Evolutionary conservation across 2,888 invertebrate genomes (phyloP).

Genomic region (Nycteola revayana): DNA sequence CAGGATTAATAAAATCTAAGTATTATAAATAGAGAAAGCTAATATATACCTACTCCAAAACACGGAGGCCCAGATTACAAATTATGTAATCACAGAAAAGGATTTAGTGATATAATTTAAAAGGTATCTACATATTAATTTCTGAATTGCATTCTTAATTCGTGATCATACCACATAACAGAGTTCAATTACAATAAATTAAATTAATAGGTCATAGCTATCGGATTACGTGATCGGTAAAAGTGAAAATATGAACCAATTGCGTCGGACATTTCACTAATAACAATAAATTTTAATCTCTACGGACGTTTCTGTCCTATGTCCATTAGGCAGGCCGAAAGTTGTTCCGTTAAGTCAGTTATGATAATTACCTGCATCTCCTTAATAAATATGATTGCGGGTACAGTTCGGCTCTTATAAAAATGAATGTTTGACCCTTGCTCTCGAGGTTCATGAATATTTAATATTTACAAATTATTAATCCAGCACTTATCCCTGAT

Average conservation of each 20-base stretch:
- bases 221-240: conserved; percentile 43
- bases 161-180: conserved; percentile 28
- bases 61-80: too few relatives aligned
- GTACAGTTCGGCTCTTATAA: conserved; percentile 66
- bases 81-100: conserved; percentile 14
- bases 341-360: conserved; percentile 63
- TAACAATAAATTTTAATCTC: conserved; percentile 49
- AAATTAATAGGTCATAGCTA: conserved; percentile 48
- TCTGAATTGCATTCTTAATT: conserved; percentile 34
- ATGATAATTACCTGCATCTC: conserved; percentile 75
- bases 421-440: conserved; percentile 73
- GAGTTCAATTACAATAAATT: conserved; percentile 48
- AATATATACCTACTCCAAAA: too few relatives aligned
- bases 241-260: conserved; percentile 50
- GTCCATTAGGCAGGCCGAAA: conserved; percentile 43
- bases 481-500: conserved; percentile 71
- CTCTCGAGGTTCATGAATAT: conserved; percentile 74
- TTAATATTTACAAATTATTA: conserved; percentile 81
- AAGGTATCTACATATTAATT: conserved; percentile 21
- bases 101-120: conserved; percentile 23
- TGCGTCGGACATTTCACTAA: conserved; percentile 45
- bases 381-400: conserved; percentile 71
- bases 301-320: conserved; percentile 39
- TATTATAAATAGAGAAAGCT: too few relatives aligned
- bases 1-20: too few relatives aligned